phyloP scores from a whole-genome alignment of 2,113 vertebrate genomes.

The Chionodraco myersi region DNA sequence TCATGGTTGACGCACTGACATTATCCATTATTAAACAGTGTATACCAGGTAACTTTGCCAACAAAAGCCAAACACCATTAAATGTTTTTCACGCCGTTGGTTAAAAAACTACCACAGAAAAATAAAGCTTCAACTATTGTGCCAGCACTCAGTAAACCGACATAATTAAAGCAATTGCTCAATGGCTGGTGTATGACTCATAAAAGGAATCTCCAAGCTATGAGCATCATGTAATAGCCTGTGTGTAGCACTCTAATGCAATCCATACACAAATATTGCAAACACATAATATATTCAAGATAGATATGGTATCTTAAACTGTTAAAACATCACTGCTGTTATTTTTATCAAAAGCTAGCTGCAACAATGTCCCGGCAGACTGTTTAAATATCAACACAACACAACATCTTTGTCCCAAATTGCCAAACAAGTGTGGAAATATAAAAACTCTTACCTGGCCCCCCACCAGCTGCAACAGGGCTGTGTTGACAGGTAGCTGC shows the following conservation, averaged over 20 bases:
- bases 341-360: not conserved
- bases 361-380: not conserved
- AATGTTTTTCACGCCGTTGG: slow-evolving; percentile 36
- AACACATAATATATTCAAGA: not conserved
- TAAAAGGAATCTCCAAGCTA: slow-evolving; percentile 34
- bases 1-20: not conserved
- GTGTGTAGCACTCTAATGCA: not conserved
- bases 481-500: slow-evolving; percentile 96
- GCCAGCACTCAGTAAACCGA: slow-evolving; percentile 24
- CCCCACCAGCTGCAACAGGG: slow-evolving; percentile 94
- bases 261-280: slow-evolving; percentile 5
- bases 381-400: not conserved
- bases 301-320: not conserved
- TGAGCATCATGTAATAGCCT: slow-evolving; percentile 13
- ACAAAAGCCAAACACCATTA: slow-evolving; percentile 42
- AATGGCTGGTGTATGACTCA: slow-evolving; percentile 47
- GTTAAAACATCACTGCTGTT: not conserved
- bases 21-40: slow-evolving; percentile 16
- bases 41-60: slow-evolving; percentile 38
- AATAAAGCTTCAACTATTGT: slow-evolving; percentile 3
- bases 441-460: slow-evolving; percentile 88
- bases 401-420: not conserved
- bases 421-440: not conserved
- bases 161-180: slow-evolving; percentile 41
- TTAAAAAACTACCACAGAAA: slow-evolving; percentile 25